These are phyloP conservation scores for Sporophila hypoxantha DNA, from an alignment of 2,113 vertebrate genomes.

Conservation along the genomic window DNA sequence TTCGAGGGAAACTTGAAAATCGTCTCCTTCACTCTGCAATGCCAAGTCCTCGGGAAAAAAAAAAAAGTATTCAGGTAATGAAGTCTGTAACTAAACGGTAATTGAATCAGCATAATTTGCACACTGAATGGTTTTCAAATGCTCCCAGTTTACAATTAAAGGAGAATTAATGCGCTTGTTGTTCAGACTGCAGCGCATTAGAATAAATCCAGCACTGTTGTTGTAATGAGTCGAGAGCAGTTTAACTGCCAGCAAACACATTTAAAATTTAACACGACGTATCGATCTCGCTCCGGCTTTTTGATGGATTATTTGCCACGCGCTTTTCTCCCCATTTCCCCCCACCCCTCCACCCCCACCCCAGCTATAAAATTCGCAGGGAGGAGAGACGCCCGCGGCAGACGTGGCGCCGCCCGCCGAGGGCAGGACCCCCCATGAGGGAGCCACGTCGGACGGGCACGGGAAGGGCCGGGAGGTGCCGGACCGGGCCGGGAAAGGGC, in stretches of 20 bases:
- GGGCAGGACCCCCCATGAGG: neutral
- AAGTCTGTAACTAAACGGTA: slow-evolving; percentile 84
- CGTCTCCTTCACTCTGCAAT: slow-evolving; percentile 48
- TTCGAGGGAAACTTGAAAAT: slow-evolving; percentile 63
- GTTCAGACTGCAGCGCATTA: slow-evolving; percentile 70
- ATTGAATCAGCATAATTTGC: slow-evolving; percentile 86
- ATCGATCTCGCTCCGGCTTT: slow-evolving; percentile 68
- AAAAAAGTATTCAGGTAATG: slow-evolving; percentile 75
- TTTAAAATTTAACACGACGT: slow-evolving; percentile 70
- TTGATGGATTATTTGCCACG: slow-evolving; percentile 60
- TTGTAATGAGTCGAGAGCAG: slow-evolving; percentile 72
- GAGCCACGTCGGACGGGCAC: neutral
- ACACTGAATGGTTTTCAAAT: slow-evolving; percentile 81
- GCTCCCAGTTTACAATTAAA: slow-evolving; percentile 84
- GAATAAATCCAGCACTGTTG: slow-evolving; percentile 77
- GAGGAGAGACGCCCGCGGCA: neutral
- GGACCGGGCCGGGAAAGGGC: neutral
- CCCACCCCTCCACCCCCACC: too few species aligned
- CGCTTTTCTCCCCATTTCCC: slow-evolving; percentile 7
- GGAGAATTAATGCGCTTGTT: slow-evolving; percentile 77
- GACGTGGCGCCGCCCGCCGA: neutral
- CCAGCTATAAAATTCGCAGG: neutral
- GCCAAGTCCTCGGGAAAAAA: slow-evolving; percentile 2
- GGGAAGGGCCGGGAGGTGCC: neutral
- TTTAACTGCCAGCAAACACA: slow-evolving; percentile 76